phyloP scores from a whole-genome alignment of 2,113 vertebrate genomes.

The Otolemur garnettii region DNA sequence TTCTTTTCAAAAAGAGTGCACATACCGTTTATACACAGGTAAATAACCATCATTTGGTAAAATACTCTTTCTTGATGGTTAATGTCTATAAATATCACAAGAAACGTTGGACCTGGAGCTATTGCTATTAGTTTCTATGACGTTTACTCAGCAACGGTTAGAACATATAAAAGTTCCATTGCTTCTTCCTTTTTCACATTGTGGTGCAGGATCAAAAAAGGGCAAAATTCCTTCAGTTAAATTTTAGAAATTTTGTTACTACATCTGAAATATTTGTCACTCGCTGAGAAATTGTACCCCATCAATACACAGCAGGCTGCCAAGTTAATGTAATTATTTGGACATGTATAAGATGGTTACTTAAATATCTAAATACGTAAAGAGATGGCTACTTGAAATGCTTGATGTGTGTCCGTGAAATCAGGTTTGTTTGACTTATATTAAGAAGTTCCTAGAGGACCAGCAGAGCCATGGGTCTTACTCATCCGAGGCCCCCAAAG shows the following conservation, averaged over 20 bases:
- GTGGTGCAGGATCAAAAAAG: slow-evolving; percentile 73
- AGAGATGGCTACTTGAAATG: neutral
- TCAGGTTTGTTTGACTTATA: neutral
- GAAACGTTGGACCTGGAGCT: neutral
- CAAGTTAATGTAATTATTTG: slow-evolving; percentile 42
- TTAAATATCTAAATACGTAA: neutral
- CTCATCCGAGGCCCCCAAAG: slow-evolving; percentile 65
- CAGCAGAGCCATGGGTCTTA: neutral
- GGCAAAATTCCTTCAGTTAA: slow-evolving; percentile 77
- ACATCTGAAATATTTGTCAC: slow-evolving; percentile 65
- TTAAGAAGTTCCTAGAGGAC: neutral
- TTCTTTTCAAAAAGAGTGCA: neutral
- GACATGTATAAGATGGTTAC: neutral
- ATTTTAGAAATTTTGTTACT: slow-evolving; percentile 82
- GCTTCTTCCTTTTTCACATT: neutral
- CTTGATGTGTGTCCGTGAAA: neutral
- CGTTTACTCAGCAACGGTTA: slow-evolving; percentile 79
- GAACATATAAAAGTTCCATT: slow-evolving; percentile 46
- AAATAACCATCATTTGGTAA: neutral
- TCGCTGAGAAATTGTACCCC: slow-evolving; percentile 50
- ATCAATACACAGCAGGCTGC: slow-evolving; percentile 75
- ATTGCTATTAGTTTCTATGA: slow-evolving; percentile 75
- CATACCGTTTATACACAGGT: neutral
- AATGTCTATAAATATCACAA: too few species aligned
- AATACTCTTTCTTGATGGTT: too few species aligned